Base-by-base conservation (phyloP, 2,113 vertebrate species). In the Ictalurus furcatus region DNA sequence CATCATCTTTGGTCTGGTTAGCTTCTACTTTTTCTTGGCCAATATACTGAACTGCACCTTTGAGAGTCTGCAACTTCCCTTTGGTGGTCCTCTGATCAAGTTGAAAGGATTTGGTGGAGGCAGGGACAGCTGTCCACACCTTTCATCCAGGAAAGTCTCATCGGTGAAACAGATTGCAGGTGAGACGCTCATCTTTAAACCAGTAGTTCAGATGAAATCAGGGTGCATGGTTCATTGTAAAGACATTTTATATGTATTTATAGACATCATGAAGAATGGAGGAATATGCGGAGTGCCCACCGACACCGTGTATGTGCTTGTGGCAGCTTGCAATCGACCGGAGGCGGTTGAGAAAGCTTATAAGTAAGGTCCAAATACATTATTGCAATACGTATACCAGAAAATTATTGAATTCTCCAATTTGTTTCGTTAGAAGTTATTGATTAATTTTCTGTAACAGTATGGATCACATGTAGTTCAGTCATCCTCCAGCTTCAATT, bases 271-370 rank as follows among this genome's bases (percentile, higher is more conserved):
- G 96, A 97, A 96, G 95, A 96, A 93, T 0, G 97, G 97, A 0
- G 97, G 97, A 28, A 96, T 95, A 54, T 97, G 97, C 30, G 97
- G 97, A 85, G 96, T 98, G 93, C 97, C 97, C 28, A 98, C 97
- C 0, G 97, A 98, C 90, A 98, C 97, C 0, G 97, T 98, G 84
- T 98, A 98, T 6, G 97, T 98, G 89, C 95, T 98, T 25, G 97
- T 97, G 84, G 97, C 97, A 25, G 97, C 97, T 74, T 98, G 97
- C 91, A 97, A 94, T 91, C 95, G 96, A 28, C 97, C 97, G 0
- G 95, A 97, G 1, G 97, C 97, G 0, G 97, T 98, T 28, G 92
- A 97, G 90, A 97, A 96, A 88, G 97, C 97, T 83, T 97, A 96
- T 93, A 95, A 94, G 97, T 98, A 90, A 94, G 96, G 93, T 59